Percentiles rank a stretch among this genome's conserved stretches.
These are phyloP conservation scores for Anhinga anhinga DNA, from an alignment of 2,113 vertebrate genomes.

Conservation along the genomic window DNA sequence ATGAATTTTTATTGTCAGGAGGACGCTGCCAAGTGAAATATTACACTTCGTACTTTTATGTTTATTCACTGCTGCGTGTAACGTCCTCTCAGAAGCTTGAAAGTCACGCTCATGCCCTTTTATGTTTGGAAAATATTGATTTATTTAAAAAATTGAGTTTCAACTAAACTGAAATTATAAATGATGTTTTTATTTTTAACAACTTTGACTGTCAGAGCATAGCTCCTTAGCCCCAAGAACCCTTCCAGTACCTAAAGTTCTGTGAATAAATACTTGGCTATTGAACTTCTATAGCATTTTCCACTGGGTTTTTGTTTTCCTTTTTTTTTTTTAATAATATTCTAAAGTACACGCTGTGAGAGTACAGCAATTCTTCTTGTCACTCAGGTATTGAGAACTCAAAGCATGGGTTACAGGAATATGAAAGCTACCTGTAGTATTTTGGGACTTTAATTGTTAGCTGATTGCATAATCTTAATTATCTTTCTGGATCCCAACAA, in stretches of 20 bases:
- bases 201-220: neutral
- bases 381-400: neutral
- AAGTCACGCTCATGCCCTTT: neutral
- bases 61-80: neutral
- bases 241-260: neutral
- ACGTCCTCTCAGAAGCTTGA: neutral
- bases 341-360: neutral
- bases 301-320: neutral
- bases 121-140: conserved; percentile 10
- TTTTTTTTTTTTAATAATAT: neutral
- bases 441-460: neutral
- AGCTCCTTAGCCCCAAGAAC: neutral
- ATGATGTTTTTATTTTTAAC: neutral
- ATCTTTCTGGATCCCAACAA: neutral
- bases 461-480: neutral
- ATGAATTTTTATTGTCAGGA: conserved; percentile 40
- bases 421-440: neutral
- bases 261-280: neutral
- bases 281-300: neutral
- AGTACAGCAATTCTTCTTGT: neutral
- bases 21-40: neutral
- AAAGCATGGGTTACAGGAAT: neutral
- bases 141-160: neutral
- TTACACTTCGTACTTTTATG: neutral
- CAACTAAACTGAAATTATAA: neutral